Evolutionary conservation across 1,140 invertebrate genomes (phyloP).

Genomic region (Drosophila oshimai): DNA sequence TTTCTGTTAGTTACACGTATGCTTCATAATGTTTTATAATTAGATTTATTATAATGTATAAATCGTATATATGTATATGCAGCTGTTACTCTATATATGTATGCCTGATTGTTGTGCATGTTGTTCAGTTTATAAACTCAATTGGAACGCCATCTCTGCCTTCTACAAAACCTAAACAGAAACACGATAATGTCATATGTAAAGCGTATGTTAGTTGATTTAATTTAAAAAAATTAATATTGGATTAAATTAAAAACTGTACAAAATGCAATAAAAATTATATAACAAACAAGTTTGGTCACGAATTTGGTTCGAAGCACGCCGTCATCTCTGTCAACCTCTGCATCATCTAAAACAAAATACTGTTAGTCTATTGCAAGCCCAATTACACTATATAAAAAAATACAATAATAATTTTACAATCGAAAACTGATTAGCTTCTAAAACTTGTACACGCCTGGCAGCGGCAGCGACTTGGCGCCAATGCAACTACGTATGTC

Average conservation of each 20-base stretch:
- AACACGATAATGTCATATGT: slow-evolving; percentile 66
- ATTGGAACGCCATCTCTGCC: slow-evolving; percentile 59
- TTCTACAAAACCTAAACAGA: slow-evolving; percentile 44
- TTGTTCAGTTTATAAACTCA: slow-evolving; percentile 65
- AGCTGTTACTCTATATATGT: slow-evolving; percentile 63
- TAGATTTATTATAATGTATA: slow-evolving; percentile 53
- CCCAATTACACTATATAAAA: slow-evolving; percentile 67
- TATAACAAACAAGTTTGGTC: slow-evolving; percentile 78
- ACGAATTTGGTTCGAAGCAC: slow-evolving; percentile 77
- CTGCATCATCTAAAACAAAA: slow-evolving; percentile 64
- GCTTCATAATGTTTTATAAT: slow-evolving; percentile 63
- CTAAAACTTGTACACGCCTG: slow-evolving; percentile 73
- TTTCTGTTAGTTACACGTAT: slow-evolving; percentile 78
- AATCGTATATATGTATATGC: slow-evolving; percentile 63
- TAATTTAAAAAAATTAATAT: slow-evolving; percentile 27
- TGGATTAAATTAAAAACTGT: slow-evolving; percentile 61
- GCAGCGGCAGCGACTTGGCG: slow-evolving; percentile 31
- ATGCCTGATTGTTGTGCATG: slow-evolving; percentile 80
- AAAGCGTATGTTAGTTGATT: slow-evolving; percentile 56
- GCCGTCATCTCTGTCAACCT: slow-evolving; percentile 32
- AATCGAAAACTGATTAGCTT: slow-evolving; percentile 69
- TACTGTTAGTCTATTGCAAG: slow-evolving; percentile 80
- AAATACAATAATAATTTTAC: slow-evolving; percentile 58
- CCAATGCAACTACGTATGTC: slow-evolving; percentile 49
- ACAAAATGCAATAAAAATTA: slow-evolving; percentile 78